Conservation (phyloP, 2,797 vertebrate genomes). For the Galagoides demidoff region DNA sequence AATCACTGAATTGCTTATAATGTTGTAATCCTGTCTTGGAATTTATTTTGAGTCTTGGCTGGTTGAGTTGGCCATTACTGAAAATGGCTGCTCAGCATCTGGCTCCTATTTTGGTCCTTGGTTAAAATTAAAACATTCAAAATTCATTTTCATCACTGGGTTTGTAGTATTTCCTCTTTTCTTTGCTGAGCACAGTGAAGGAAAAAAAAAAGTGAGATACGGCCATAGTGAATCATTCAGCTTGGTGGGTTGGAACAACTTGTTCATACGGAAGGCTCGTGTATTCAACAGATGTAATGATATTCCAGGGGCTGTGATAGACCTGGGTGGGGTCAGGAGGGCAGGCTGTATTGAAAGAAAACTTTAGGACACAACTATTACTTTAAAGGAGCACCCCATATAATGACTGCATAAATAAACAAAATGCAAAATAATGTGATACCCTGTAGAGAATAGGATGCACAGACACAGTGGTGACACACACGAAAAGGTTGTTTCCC, state of each 20-base stretch:
- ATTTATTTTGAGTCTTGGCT: constrained; percentile 55
- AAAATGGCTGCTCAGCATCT: constrained; percentile 54
- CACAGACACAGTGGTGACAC: not conserved
- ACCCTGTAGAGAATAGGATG: not conserved
- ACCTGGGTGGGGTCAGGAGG: not conserved
- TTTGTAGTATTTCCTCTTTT: constrained; percentile 58
- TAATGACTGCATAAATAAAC: not conserved
- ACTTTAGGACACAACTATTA: not conserved
- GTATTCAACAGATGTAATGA: constrained; percentile 10
- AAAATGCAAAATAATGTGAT: not conserved
- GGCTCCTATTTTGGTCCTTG: constrained; percentile 55
- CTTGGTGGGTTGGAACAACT: constrained; percentile 8
- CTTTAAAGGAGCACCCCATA: not conserved
- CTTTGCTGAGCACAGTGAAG: not conserved
- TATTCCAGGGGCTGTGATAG: not conserved
- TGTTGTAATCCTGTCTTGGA: constrained; percentile 42
- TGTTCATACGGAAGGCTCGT: constrained; percentile 8
- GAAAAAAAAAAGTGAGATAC: constrained; percentile 12
- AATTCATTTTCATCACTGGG: constrained; percentile 48
- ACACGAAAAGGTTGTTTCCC: not conserved
- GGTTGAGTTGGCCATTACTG: constrained; percentile 47
- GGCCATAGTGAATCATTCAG: constrained; percentile 50
- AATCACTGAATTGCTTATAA: constrained; percentile 33
- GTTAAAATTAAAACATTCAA: constrained; percentile 43
- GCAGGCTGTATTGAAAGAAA: not conserved